These are phyloP conservation scores for Calephelis nemesis DNA, from an alignment of 1,140 invertebrate species.

Conservation along the genomic window DNA sequence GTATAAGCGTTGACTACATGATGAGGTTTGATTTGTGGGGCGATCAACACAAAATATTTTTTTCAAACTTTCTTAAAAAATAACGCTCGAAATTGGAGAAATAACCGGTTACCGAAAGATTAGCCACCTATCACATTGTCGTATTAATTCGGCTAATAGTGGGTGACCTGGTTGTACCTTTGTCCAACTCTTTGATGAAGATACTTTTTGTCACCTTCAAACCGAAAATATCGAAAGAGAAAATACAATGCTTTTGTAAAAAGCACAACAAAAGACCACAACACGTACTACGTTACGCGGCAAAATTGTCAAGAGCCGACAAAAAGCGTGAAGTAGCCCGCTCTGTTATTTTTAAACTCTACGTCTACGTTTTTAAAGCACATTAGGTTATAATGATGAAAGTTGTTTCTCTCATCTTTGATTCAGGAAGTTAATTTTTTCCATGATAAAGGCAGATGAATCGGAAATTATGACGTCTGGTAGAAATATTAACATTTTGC, in stretches of 20 bases:
- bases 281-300: slow-evolving; percentile 18
- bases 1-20: too few relatives aligned
- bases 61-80: too few relatives aligned
- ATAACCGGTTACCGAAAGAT: too few relatives aligned
- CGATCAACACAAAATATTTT: too few relatives aligned
- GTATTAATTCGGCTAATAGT: too few relatives aligned
- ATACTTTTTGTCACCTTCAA: background rate
- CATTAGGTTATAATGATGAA: slow-evolving; percentile 5
- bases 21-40: too few relatives aligned
- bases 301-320: slow-evolving; percentile 16
- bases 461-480: too few relatives aligned
- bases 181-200: too few relatives aligned
- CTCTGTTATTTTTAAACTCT: slow-evolving; percentile 3
- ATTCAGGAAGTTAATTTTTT: slow-evolving; percentile 20
- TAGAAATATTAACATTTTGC: background rate
- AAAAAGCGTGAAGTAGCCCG: background rate
- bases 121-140: too few relatives aligned
- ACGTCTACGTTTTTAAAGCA: background rate
- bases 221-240: slow-evolving; percentile 12
- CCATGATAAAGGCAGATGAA: background rate
- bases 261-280: slow-evolving; percentile 18
- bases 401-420: slow-evolving; percentile 15
- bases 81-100: too few relatives aligned
- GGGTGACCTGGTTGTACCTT: too few relatives aligned
- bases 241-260: slow-evolving; percentile 12